Evolutionary conservation across 92 coral and sea anemone species (phyloP).

Genomic region (Meandrina meandrites): DNA sequence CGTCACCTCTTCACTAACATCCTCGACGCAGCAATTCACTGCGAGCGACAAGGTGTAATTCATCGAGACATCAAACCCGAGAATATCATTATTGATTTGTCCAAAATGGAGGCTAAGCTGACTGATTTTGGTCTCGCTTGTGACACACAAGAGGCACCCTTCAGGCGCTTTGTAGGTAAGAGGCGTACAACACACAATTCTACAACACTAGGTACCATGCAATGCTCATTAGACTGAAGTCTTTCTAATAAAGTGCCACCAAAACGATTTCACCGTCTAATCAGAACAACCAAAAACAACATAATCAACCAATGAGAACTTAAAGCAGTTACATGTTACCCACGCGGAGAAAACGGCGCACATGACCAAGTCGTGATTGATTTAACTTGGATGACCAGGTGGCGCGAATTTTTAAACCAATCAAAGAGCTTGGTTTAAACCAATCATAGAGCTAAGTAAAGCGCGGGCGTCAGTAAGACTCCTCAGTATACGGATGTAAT

Average conservation of each 20-base stretch:
- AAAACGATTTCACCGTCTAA: too few relatives aligned
- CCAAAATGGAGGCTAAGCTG: constrained; percentile 30
- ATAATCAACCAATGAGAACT: too few relatives aligned
- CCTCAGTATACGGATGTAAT: too few relatives aligned
- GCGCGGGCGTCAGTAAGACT: neutral
- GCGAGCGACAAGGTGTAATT: constrained; percentile 36
- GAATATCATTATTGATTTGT: constrained; percentile 35
- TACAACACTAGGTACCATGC: too few relatives aligned
- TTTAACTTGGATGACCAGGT: too few relatives aligned
- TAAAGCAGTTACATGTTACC: too few relatives aligned
- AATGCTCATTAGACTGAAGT: too few relatives aligned
- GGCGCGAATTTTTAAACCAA: too few relatives aligned
- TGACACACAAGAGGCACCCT: constrained; percentile 32
- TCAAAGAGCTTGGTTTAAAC: neutral
- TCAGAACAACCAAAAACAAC: too few relatives aligned
- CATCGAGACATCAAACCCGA: constrained; percentile 44
- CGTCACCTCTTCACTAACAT: constrained; percentile 26
- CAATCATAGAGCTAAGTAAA: neutral
- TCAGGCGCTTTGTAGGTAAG: constrained; percentile 44
- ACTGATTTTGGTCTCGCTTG: constrained; percentile 51
- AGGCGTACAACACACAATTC: neutral
- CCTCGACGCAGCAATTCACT: constrained; percentile 40
- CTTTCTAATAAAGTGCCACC: too few relatives aligned
- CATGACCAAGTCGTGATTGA: too few relatives aligned
- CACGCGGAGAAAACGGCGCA: too few relatives aligned